Base-by-base conservation (phyloP, 2,888 invertebrate genomes). In the Orthosia gothica region DNA sequence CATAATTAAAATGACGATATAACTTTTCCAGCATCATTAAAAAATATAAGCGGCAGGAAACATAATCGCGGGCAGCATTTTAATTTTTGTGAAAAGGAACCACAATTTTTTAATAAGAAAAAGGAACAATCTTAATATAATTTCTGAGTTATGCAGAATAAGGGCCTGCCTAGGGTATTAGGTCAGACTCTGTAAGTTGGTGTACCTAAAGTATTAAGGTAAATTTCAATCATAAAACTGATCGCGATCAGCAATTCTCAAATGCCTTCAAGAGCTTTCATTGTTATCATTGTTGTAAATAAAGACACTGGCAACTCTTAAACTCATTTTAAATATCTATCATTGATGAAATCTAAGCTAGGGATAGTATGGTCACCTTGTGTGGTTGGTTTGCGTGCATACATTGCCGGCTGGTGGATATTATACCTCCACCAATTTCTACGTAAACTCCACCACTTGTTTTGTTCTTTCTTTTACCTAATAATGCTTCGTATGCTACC, bases 361-460 rank as follows among this genome's bases (percentile, higher is more conserved):
- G 12, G 7, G 7, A 40, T 3, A 57, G 20, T 26, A 52, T 81
- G 77, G 85, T 72, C 85, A 83, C 82, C 82, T 79, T 70, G 32
- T 73, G 70, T 58, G 79, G 79, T 74, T 54, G 58, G 75, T 26
- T 83, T 69, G 68, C 67, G 72, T 79, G 74, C 68, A 82, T 84
- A 76, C 70, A 74, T 65, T 70, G 81, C 52, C 52, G 45, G 62
- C 58, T 61, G 66, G 61, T 75, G 70, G 83, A 69, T 74, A 83
- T 76, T 80, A 81, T 80, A 83, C 74, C 58, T 74, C 66, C 62
- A 64, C 70, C 65, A 83, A 80, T 73, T 76, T 76, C 61, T 66
- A 65, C 70, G 64, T 69, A 49, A 76, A 80, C 76, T 70, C 76
- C 23, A 32, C 20, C 13, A 58, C 58, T 65, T 32, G 20, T 61